These are phyloP conservation scores for Aleiodes sp. DNA, from an alignment of 1,140 invertebrate genomes.

Conservation along the genomic window DNA sequence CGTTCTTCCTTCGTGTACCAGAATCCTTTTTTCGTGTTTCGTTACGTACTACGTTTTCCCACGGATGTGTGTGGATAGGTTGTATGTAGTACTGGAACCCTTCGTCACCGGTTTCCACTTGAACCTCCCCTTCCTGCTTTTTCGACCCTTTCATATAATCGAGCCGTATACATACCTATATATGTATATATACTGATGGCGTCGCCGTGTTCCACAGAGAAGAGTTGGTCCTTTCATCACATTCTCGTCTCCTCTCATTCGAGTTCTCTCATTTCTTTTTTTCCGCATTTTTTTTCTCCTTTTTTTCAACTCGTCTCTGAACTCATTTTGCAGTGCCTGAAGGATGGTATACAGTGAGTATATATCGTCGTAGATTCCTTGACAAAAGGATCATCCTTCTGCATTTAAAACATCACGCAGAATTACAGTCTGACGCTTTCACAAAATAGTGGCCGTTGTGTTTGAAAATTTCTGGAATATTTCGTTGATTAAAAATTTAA, in stretches of 20 bases:
- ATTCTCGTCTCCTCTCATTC: constrained; percentile 11
- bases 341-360: background rate
- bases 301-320: background rate
- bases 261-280: background rate
- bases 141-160: constrained; percentile 3
- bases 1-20: constrained; percentile 28
- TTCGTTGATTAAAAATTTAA: background rate
- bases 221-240: constrained; percentile 12
- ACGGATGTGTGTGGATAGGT: constrained; percentile 33
- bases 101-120: constrained; percentile 12
- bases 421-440: background rate
- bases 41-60: constrained; percentile 40
- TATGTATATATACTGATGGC: constrained; percentile 19
- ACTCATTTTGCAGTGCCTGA: constrained; percentile 11
- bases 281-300: background rate
- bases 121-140: background rate
- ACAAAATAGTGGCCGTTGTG: background rate
- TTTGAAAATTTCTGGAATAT: background rate
- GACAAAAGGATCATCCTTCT: constrained; percentile 9
- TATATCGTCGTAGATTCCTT: background rate
- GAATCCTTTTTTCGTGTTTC: constrained; percentile 38
- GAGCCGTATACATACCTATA: background rate
- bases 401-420: constrained; percentile 14
- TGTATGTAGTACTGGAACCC: background rate
- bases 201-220: constrained; percentile 9